phyloP scores from a whole-genome alignment of 2,888 invertebrate species.

The Erpobdella octoculata region DNA sequence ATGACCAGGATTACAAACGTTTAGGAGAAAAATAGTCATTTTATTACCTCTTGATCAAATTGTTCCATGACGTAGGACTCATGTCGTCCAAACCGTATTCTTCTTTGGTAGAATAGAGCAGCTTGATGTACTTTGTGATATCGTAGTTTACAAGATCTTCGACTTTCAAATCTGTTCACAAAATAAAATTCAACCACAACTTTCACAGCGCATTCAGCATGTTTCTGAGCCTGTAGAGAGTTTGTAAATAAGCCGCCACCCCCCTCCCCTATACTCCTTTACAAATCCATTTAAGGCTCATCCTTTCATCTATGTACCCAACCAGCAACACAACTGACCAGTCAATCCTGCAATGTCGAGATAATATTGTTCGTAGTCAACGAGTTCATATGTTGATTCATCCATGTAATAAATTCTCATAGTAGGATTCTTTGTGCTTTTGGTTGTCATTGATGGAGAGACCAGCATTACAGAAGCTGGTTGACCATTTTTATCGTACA shows the following conservation, averaged over 20 bases:
- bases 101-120: conserved; percentile 24
- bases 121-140: conserved; percentile 2
- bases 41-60: conserved; percentile 28
- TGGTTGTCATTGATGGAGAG: conserved; percentile 28
- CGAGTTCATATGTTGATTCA: conserved; percentile 33
- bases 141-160: background rate
- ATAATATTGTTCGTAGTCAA: conserved; percentile 40
- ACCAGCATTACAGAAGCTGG: conserved; percentile 25
- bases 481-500: conserved; percentile 19
- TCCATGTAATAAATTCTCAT: conserved; percentile 37
- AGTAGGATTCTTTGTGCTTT: conserved; percentile 30
- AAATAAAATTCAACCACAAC: too few relatives aligned
- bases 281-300: background rate
- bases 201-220: too few relatives aligned
- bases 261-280: too few relatives aligned
- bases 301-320: background rate
- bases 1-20: background rate
- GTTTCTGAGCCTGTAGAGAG: too few relatives aligned
- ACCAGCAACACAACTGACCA: background rate
- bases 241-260: too few relatives aligned
- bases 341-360: conserved; percentile 30
- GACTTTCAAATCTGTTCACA: background rate
- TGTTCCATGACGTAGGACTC: conserved; percentile 28
- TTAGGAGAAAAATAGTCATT: background rate
- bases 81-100: conserved; percentile 31